Evolutionary conservation across 2,113 vertebrate species (phyloP), one percentile per base, ranked within the genome.

Genomic region (Serilophus lunatus): DNA sequence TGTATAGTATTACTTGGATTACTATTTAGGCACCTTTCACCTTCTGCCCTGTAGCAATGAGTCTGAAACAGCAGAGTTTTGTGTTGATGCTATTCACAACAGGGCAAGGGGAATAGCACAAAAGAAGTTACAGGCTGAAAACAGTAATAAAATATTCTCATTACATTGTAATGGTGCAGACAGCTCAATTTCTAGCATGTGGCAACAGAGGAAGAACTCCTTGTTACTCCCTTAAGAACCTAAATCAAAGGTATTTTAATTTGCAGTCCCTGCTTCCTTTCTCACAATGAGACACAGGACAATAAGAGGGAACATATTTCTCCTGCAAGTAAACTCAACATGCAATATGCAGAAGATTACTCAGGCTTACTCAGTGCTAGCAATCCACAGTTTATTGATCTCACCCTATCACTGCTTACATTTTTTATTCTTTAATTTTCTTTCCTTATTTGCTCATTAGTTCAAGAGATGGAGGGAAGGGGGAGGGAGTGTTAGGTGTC

Each of bases 371-470:
- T 97, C 97, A 93, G 94, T 97, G 96, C 91, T 88, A 94, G 90
- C 93, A 97, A 96, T 97, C 93, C 97, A 96, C 94, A 96, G 96
- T 95, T 98, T 98, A 98, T 97, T 97, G 98, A 98, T 98, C 93
- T 97, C 91, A 90, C 68, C 75, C 94, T 97, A 97, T 97, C 96
- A 95, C 93, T 93, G 93, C 96, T 98, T 98, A 97, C 94, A 97
- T 97, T 98, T 98, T 98, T 98, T 97, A 97, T 97, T 95, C 95
- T 97, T 98, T 97, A 98, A 98, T 98, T 98, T 97, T 98, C 97
- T 98, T 98, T 96, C 94, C 95, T 98, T 96, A 96, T 98, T 98
- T 97, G 95, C 92, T 98, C 96, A 97, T 97, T 98, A 96, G 93
- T 97, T 93, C 90, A 77, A 80, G 75, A 93, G 66, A 85, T 69